Conservation (phyloP, 2,113 vertebrate species). For the Chrysochloris asiatica region DNA sequence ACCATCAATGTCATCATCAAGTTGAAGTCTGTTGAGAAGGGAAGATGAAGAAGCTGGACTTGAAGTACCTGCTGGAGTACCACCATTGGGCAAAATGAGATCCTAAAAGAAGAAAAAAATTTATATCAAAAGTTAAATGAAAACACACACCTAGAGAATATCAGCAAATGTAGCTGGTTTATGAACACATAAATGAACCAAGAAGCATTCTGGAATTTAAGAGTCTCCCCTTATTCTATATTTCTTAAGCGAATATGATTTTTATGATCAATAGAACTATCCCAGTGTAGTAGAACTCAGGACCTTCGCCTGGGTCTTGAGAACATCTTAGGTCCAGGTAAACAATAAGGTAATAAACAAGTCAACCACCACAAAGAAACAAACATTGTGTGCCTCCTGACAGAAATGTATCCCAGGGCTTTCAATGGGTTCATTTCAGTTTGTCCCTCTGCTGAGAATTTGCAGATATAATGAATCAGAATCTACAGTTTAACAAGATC, state of each 20-base stretch:
- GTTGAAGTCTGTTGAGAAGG: slow-evolving; percentile 94
- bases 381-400: neutral
- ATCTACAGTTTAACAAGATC: too few relatives aligned
- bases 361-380: neutral
- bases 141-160: neutral
- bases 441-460: too few relatives aligned
- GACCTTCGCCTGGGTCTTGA: neutral
- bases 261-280: neutral
- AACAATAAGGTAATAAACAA: neutral
- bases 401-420: neutral
- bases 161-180: neutral
- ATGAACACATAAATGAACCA: neutral
- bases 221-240: neutral
- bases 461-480: too few relatives aligned
- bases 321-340: neutral
- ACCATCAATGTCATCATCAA: slow-evolving; percentile 94
- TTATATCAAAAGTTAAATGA: slow-evolving; percentile 28
- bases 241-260: neutral
- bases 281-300: too few relatives aligned
- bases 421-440: too few relatives aligned
- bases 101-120: slow-evolving; percentile 84
- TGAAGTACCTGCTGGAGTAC: slow-evolving; percentile 92
- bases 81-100: slow-evolving; percentile 93
- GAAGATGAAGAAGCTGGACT: slow-evolving; percentile 95
- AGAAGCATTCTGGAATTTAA: neutral